Evolutionary conservation across 2,888 invertebrate species (phyloP), one percentile per base, ranked within the genome.

Genomic region (Aplocera efformata): DNA sequence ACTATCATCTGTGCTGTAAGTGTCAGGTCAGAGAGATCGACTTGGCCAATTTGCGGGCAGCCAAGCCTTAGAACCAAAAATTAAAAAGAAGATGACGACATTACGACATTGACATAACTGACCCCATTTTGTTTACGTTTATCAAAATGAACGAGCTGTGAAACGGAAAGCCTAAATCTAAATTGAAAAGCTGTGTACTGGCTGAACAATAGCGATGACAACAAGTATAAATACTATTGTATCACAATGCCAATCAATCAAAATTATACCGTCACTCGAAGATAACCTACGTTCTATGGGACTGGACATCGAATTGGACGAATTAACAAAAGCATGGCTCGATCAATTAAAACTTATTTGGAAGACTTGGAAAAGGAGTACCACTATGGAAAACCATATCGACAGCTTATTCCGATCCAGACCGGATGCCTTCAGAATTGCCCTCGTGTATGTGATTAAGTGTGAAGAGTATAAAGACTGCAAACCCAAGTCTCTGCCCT

Each of bases 381-480:
- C 80, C 8, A 73, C 80, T 13, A 69, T 91, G n/a, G 81, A 85
- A 32, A 76, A 71, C 51, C 84, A 83, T 36, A 73, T 92, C 5
- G 69, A 74, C 33, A 60, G 79, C 11, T 90, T 90, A 58, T 90
- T 89, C 55, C 72, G 80, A 23, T 74, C 74, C 17, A 81, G 85
- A 44, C 68, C 75, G 10, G 91, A 93, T 69, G 91, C 92, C 2
- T 92, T 90, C 63, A 82, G 90, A 56, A 81, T 91, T 42, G 88
- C 88, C 13, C 68, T 93, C 40, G 72, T 89, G 43, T 86, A 93
- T 53, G 73, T 92, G 38, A 88, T 91, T 41, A 91, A 91, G 65
- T 90, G 90, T 57, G 82, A 89, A 47, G 92, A 92, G 52, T 91
- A 90, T 53, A 89, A 91, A 66, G 89, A 90, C 58, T 89, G 91